Evolutionary conservation across 2,888 invertebrate species (phyloP).

Genomic region (Hypsopygia costalis): DNA sequence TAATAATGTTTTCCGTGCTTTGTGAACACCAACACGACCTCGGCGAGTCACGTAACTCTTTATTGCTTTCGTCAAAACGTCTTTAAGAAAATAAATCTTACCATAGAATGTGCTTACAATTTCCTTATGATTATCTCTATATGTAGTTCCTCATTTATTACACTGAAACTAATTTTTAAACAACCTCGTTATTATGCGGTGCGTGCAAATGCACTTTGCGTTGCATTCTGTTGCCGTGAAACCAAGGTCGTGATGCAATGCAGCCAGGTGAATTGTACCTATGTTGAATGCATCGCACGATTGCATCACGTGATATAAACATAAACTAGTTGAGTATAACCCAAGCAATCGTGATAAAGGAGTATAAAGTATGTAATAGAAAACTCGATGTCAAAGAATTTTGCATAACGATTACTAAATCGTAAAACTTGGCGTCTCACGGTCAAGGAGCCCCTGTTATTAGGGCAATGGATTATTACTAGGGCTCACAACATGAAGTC

Average conservation of each 20-base stretch:
- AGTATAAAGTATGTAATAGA: background rate
- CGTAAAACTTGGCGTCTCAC: conserved; percentile 11
- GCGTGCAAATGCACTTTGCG: conserved; percentile 50
- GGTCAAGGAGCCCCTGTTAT: conserved; percentile 36
- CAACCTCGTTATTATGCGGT: conserved; percentile 25
- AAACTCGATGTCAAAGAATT: background rate
- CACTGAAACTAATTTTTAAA: background rate
- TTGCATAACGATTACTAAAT: background rate
- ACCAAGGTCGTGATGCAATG: conserved; percentile 73
- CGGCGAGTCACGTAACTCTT: conserved; percentile 9
- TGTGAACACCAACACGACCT: conserved; percentile 3
- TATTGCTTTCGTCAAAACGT: conserved; percentile 5
- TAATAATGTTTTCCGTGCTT: conserved; percentile 4
- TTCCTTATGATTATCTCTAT: too few relatives aligned
- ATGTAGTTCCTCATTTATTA: too few relatives aligned
- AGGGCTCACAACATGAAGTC: conserved; percentile 31
- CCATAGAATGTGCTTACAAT: background rate
- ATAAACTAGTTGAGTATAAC: conserved; percentile 8
- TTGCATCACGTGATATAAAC: conserved; percentile 45
- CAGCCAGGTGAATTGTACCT: conserved; percentile 54
- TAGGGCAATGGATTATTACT: conserved; percentile 52
- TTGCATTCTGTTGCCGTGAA: conserved; percentile 64
- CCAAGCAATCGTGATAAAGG: conserved; percentile 6
- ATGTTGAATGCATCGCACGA: conserved; percentile 53
- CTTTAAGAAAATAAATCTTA: conserved; percentile 3